These are phyloP conservation scores for Ectropis crepuscularia DNA, from an alignment of 2,888 invertebrate species.

Conservation along the genomic window DNA sequence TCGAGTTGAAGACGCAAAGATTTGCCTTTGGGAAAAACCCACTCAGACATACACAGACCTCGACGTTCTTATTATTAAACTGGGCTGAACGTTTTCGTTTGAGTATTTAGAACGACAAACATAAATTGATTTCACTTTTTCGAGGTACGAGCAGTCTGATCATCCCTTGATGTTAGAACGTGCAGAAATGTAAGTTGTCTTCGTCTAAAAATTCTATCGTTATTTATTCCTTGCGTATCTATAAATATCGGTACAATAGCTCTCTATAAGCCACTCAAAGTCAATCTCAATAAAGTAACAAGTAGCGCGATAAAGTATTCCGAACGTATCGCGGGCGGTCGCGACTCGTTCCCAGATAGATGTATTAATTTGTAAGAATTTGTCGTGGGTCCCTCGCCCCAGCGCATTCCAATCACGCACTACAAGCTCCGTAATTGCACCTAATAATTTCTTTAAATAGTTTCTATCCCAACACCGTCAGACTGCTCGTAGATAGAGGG, in stretches of 20 bases:
- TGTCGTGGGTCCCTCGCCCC: conserved; percentile 78
- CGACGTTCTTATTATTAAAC: too few species aligned
- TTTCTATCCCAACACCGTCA: conserved; percentile 47
- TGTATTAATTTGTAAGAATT: conserved; percentile 85
- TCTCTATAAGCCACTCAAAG: conserved; percentile 7
- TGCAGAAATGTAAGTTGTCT: too few species aligned
- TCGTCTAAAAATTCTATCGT: too few species aligned
- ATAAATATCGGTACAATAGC: background rate
- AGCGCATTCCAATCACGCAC: conserved; percentile 83
- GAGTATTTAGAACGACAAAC: too few species aligned
- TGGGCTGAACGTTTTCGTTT: too few species aligned
- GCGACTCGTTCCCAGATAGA: conserved; percentile 73
- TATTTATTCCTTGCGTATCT: too few species aligned
- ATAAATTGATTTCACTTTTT: too few species aligned
- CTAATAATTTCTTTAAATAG: conserved; percentile 84
- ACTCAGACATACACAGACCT: too few species aligned
- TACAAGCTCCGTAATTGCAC: conserved; percentile 83
- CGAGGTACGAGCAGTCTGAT: too few species aligned
- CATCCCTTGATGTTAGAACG: too few species aligned
- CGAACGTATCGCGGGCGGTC: conserved; percentile 71
- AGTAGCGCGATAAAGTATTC: conserved; percentile 77
- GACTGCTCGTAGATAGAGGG: conserved; percentile 10
- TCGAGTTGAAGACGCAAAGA: too few species aligned
- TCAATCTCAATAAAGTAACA: conserved; percentile 50
- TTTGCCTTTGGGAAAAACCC: too few species aligned